Percentiles rank a stretch among this genome's conserved stretches.
phyloP scores from a whole-genome alignment of 1,140 invertebrate species.

The Mesaphorura yosii region DNA sequence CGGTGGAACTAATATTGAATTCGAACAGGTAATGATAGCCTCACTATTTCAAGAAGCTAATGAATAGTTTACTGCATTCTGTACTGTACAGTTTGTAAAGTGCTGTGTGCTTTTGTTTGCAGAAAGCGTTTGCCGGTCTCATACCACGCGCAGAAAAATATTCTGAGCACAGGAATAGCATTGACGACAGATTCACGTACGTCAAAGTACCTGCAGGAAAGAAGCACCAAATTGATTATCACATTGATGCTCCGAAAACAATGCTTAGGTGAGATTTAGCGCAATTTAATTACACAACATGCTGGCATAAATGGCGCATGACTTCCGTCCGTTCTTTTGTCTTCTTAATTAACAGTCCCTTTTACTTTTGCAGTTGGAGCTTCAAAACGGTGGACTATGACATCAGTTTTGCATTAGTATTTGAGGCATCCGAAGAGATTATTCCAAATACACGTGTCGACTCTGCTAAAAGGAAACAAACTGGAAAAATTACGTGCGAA shows the following conservation, averaged over 20 bases:
- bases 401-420: slow-evolving; percentile 54
- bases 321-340: not conserved
- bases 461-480: slow-evolving; percentile 61
- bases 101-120: not conserved
- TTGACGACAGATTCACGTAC: not conserved
- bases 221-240: not conserved
- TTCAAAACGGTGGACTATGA: slow-evolving; percentile 75
- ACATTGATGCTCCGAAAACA: not conserved
- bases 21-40: slow-evolving; percentile 1
- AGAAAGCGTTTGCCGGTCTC: not conserved
- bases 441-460: slow-evolving; percentile 56
- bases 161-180: not conserved
- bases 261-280: too few species aligned
- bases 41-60: not conserved
- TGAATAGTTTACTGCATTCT: not conserved
- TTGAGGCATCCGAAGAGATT: not conserved
- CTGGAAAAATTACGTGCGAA: slow-evolving; percentile 60
- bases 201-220: not conserved
- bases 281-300: too few species aligned
- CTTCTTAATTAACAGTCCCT: not conserved
- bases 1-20: not conserved
- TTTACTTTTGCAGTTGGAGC: slow-evolving; percentile 61
- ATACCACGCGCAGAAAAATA: not conserved
- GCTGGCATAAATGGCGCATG: not conserved
- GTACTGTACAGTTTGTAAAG: too few species aligned